Conservation (phyloP, 1,140 invertebrate genomes). For the Drosophila trapezifrons region DNA sequence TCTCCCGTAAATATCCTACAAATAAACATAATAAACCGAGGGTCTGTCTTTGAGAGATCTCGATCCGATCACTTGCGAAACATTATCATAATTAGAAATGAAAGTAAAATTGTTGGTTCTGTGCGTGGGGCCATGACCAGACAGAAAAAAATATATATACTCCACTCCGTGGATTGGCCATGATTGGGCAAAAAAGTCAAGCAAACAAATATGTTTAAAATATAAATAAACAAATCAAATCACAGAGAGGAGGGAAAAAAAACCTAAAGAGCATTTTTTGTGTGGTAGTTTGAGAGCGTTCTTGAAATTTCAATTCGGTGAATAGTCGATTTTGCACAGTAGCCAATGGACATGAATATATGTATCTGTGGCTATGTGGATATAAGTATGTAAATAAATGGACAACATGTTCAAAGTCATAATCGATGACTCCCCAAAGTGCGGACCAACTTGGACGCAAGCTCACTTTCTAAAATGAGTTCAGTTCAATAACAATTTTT, state of each 20-base stretch:
- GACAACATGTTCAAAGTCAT: constrained; percentile 56
- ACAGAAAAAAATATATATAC: constrained; percentile 43
- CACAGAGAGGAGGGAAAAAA: constrained; percentile 18
- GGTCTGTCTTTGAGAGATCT: constrained; percentile 45
- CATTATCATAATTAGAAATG: constrained; percentile 77
- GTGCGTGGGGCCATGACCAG: constrained; percentile 67
- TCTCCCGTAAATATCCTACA: constrained; percentile 19
- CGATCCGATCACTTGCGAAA: constrained; percentile 71
- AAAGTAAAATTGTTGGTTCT: constrained; percentile 68
- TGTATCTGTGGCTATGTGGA: background rate
- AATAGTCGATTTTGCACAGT: constrained; percentile 71
- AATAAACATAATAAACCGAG: background rate
- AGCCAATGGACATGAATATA: constrained; percentile 35
- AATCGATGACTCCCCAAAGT: constrained; percentile 59
- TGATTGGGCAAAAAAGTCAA: constrained; percentile 71
- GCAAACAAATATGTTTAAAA: constrained; percentile 55
- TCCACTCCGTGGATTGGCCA: constrained; percentile 48
- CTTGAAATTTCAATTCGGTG: constrained; percentile 72
- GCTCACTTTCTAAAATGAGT: constrained; percentile 81
- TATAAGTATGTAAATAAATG: constrained; percentile 18
- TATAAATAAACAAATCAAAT: constrained; percentile 76
- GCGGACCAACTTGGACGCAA: constrained; percentile 35
- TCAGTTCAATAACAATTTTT: constrained; percentile 71
- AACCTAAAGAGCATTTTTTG: constrained; percentile 25
- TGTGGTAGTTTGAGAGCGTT: constrained; percentile 53